Base-by-base conservation (phyloP, 1,140 invertebrate species). In the Aphis gossypii region DNA sequence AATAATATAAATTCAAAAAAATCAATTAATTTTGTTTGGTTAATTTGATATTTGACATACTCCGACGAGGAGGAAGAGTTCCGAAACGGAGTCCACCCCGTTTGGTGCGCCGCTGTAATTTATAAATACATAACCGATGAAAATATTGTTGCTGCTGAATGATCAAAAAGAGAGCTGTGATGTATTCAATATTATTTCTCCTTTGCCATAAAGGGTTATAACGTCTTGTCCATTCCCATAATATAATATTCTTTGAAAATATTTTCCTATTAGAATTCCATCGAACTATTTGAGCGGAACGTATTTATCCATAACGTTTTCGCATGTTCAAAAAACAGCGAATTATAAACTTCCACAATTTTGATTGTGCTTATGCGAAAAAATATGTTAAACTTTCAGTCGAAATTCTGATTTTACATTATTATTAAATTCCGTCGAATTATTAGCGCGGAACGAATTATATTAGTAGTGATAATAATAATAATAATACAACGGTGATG, bases 361-460 rank as follows among this genome's bases (percentile, higher is more conserved):
- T 90, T 54, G 11, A 68, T n/a, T 46, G 38, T 68, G 38, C 68
- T 30, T n/a, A 35, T 44, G 56, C 54, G 1, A 56, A 48, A 35
- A 89, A 68, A 60, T 56, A 54, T 68, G 54, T 38, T 23, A 68
- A 68, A 90, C 54, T n/a, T 60, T 90, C 88, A 38, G 38, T 18
- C 21, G 35, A 90, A 1, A 30, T 90, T 90, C 38, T 41, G 88
- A 90, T 90, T 41, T 35, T 88, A 25, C 44, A 54, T 54, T 89
- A 60, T 90, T 90, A 90, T 60, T 90, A 90, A 90, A 90, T 90
- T 90, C 56, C 89, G 2, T 23, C 54, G 41, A 90, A 7, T 54
- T 90, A 68, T 60, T 56, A 18, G 25, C 14, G 54, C 38, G 54
- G 51, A 90, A 68, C 46, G 25, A 90, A 88, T 88, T 35, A 48